Percentiles rank a stretch among this genome's conserved stretches.
phyloP scores from a whole-genome alignment of 2,113 vertebrate genomes.

The Elgaria multicarinata region DNA sequence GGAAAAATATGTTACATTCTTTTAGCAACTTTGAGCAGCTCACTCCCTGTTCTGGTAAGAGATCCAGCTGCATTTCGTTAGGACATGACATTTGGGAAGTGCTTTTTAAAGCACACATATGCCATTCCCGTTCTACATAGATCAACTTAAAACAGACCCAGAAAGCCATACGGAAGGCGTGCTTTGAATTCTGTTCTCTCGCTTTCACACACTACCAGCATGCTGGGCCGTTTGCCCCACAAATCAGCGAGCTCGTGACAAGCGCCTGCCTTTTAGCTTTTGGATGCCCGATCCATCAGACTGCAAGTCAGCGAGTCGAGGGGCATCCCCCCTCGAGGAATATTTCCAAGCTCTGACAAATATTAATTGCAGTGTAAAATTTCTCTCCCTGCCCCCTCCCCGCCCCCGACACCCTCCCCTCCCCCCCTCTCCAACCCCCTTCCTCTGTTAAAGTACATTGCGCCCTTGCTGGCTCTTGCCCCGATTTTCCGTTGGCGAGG shows the following conservation, averaged over 20 bases:
- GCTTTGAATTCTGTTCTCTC: conserved; percentile 22
- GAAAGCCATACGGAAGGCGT: conserved; percentile 27
- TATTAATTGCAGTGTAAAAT: accelerated
- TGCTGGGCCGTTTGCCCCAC: neutral
- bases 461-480: neutral
- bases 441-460: neutral
- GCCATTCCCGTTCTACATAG: neutral
- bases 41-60: accelerated
- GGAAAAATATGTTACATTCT: neutral
- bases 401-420: no score
- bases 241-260: neutral
- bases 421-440: neutral
- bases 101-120: conserved; percentile 10
- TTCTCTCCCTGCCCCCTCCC: accelerated
- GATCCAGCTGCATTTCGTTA: neutral
- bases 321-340: neutral
- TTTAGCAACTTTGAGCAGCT: neutral
- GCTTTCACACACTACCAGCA: neutral
- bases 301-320: neutral
- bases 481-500: neutral
- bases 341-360: accelerated
- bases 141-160: conserved; percentile 14
- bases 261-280: neutral
- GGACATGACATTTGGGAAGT: neutral
- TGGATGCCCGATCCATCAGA: accelerated